phyloP scores from a whole-genome alignment of 2,888 invertebrate genomes.

The Asteroscopus sphinx region DNA sequence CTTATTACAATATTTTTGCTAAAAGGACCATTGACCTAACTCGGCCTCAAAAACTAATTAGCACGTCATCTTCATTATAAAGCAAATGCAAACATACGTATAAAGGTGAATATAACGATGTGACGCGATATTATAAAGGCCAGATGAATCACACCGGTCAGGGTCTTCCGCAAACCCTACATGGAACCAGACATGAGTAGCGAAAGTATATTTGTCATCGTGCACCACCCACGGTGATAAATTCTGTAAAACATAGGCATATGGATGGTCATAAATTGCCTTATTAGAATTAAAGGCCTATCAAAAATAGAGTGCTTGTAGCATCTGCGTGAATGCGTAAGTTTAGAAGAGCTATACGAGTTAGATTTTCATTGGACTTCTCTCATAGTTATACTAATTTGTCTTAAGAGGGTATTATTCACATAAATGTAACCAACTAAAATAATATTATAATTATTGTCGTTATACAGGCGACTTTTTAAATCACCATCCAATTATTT shows the following conservation, averaged over 20 bases:
- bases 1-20: no score
- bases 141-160: conserved; percentile 49
- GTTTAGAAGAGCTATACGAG: no score
- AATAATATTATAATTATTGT: no score
- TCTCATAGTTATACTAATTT: no score
- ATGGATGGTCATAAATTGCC: neutral
- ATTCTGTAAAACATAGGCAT: neutral
- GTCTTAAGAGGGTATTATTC: no score
- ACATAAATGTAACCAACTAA: no score
- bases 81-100: conserved; percentile 8
- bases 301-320: no score
- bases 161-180: conserved; percentile 53
- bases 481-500: no score
- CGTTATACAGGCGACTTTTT: no score
- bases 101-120: conserved; percentile 6
- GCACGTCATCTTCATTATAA: conserved; percentile 29
- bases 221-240: conserved; percentile 35
- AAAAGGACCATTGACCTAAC: no score
- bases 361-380: no score
- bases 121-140: conserved; percentile 45
- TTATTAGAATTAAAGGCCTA: neutral
- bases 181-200: conserved; percentile 43
- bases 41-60: neutral
- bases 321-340: no score
- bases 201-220: conserved; percentile 52